Evolutionary conservation across 2,888 invertebrate species (phyloP), one percentile per base, ranked within the genome.

Genomic region (Cerceris rybyensis): DNA sequence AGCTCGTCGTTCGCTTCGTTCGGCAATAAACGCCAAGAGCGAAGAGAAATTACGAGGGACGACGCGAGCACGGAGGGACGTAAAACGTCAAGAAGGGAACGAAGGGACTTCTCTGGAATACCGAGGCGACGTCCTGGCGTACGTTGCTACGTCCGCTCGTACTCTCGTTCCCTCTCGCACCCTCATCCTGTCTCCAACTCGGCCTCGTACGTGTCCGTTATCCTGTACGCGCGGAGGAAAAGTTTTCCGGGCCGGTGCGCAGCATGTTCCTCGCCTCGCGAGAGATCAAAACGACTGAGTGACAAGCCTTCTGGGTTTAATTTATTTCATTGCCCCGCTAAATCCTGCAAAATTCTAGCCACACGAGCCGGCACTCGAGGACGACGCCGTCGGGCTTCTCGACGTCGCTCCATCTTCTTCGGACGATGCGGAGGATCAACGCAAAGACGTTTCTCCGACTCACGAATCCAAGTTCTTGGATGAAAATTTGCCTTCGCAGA

Each of bases 291-390:
- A 57, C 1, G 58, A 28, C 63, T 39, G 67, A 55, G 42, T 42
- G 43, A 55, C 55, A 17, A 55, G 8, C 4, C 11, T 55, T 2
- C 55, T 67, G 41, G 70, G 55, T 82, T 80, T 80, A 83, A 84
- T 84, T 83, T 84, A 82, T 82, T 84, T 84, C 82, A 84, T 78
- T 76, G 76, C 74, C 55, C 28, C 73, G 78, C 80, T 75, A 84
- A 83, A 75, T 82, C 66, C 72, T 75, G 7, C 75, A 68, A 75
- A 80, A 78, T 80, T 17, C 17, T 7, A 0, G 0, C 17, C 6
- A 5, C 8, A 46, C 46, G 46, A 46, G 2, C 4, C 28, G 1
- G 28, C 28, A 28, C 28, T 28, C 46, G 46, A 5, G 2, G 46
- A 8, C 13, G n/a, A n/a, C 9, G 50, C 11, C 50, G 50, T n/a